A percentile compares a stretch with the other conserved stretches of the same genome.
Conservation (phyloP, 2,113 vertebrate species). For the Seriola aureovittata region DNA sequence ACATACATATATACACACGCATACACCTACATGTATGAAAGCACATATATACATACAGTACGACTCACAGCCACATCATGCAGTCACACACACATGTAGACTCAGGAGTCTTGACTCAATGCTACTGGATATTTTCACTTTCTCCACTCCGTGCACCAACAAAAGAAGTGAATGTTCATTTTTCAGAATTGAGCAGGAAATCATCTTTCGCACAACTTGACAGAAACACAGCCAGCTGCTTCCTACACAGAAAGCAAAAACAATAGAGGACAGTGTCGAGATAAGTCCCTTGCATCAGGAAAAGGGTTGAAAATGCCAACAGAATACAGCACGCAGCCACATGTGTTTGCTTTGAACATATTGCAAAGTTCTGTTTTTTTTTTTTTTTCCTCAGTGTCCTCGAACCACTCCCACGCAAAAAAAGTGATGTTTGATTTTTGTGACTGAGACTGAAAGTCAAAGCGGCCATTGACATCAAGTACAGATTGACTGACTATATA, state of each 20-base stretch:
- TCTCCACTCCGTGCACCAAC: slow-evolving; percentile 25
- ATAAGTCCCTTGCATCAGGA: slow-evolving; percentile 18
- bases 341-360: slow-evolving; percentile 7
- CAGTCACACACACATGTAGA: slow-evolving; percentile 62
- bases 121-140: slow-evolving; percentile 48
- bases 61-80: slow-evolving; percentile 73
- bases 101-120: slow-evolving; percentile 41
- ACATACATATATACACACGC: slow-evolving; percentile 48
- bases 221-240: slow-evolving; percentile 60
- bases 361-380: slow-evolving; percentile 36
- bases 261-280: background rate
- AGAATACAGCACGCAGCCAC: slow-evolving; percentile 20
- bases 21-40: slow-evolving; percentile 68
- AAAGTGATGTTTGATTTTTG: slow-evolving; percentile 17
- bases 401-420: slow-evolving; percentile 13
- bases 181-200: slow-evolving; percentile 17
- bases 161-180: slow-evolving; percentile 30
- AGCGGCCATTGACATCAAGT: slow-evolving; percentile 35
- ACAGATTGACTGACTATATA: slow-evolving; percentile 52
- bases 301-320: slow-evolving; percentile 1
- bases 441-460: slow-evolving; percentile 15
- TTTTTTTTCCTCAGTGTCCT: background rate
- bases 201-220: slow-evolving; percentile 32
- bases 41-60: slow-evolving; percentile 76
- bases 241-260: slow-evolving; percentile 18